Percentiles rank a stretch among this genome's conserved stretches.
Conservation (phyloP, 2,113 vertebrate species). For the Hipposideros armiger region DNA sequence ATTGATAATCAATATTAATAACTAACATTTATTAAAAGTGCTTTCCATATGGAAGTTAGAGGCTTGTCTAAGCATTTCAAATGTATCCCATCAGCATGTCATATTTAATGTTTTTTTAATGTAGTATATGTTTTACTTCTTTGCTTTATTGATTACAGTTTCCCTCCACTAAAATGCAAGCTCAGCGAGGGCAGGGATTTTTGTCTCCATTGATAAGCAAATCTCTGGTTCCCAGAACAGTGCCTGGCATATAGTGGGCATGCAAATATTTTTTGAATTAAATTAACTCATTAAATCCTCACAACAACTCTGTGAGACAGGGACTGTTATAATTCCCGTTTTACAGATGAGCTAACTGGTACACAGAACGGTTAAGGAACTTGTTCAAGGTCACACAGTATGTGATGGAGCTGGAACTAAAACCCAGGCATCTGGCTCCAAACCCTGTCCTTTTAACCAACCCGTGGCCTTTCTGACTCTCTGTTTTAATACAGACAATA, state of each 20-base stretch:
- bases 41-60: not conserved
- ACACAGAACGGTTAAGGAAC: not conserved
- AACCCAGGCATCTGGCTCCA: not conserved
- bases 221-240: not conserved
- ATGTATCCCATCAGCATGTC: not conserved
- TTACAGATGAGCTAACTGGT: not conserved
- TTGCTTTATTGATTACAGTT: not conserved
- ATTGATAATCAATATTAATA: not conserved
- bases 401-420: not conserved
- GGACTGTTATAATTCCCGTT: not conserved
- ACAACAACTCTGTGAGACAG: not conserved
- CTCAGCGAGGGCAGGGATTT: not conserved
- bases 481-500: not conserved
- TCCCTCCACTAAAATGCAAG: not conserved
- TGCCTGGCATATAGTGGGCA: not conserved
- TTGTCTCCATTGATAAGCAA: not conserved
- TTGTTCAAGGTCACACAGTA: not conserved
- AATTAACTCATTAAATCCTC: constrained; percentile 3
- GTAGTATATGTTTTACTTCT: not conserved
- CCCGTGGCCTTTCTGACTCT: not conserved
- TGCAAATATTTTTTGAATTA: not conserved
- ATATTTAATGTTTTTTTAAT: not conserved
- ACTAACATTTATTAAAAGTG: not conserved
- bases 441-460: not conserved
- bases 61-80: not conserved